These are phyloP conservation scores for Tenebrio molitor DNA, from an alignment of 1,140 invertebrate genomes.

Conservation along the genomic window DNA sequence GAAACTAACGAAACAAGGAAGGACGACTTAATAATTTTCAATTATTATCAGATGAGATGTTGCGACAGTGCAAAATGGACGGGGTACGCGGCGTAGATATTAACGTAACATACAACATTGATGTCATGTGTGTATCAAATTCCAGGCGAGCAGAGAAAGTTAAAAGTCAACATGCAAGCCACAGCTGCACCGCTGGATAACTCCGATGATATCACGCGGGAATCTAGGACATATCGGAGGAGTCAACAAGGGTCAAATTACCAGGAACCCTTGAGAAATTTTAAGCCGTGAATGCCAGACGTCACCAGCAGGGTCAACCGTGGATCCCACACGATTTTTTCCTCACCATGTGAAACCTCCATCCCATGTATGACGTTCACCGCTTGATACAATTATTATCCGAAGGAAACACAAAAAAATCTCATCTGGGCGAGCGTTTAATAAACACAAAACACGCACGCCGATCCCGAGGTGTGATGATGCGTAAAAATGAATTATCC, in stretches of 20 bases:
- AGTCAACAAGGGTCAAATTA: constrained; percentile 42
- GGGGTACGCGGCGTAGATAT: constrained; percentile 1
- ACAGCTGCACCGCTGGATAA: constrained; percentile 43
- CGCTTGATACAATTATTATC: too few species aligned
- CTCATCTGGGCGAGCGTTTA: too few species aligned
- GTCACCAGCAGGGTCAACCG: constrained; percentile 20
- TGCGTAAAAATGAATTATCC: too few species aligned
- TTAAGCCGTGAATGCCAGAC: constrained; percentile 35
- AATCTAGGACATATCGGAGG: constrained; percentile 22
- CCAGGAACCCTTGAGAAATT: constrained; percentile 7
- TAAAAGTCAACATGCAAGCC: constrained; percentile 47
- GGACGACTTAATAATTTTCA: neutral
- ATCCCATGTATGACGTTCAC: neutral
- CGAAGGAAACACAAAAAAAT: constrained; percentile 1
- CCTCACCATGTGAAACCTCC: neutral
- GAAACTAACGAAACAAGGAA: constrained; percentile 4
- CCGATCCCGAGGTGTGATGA: too few species aligned
- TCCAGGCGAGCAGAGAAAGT: constrained; percentile 47
- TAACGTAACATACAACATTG: constrained; percentile 38
- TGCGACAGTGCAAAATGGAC: constrained; percentile 9
- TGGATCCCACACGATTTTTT: constrained; percentile 30
- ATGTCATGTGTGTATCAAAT: constrained; percentile 49
- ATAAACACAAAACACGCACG: too few species aligned
- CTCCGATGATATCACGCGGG: constrained; percentile 37
- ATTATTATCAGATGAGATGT: constrained; percentile 29